Base-by-base conservation (phyloP, 1,140 invertebrate genomes). In the Cyclargus thomasi region DNA sequence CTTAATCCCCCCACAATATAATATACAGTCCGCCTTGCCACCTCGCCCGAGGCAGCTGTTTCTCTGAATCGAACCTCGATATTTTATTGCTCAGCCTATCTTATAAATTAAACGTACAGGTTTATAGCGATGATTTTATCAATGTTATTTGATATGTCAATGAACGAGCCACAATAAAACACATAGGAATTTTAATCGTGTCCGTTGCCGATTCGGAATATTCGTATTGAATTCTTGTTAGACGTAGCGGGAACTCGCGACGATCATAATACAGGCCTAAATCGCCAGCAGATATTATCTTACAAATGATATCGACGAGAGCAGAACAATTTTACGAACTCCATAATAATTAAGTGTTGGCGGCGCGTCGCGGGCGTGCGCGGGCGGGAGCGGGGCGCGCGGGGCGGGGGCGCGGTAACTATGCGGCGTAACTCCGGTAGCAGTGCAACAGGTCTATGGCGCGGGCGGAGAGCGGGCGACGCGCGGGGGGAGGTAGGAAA, bases 361-460 rank as follows among this genome's bases (percentile, higher is more conserved):
- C 55, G 17, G 53, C 67, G 71, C 75, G 74, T 81, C 79, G 81
- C 83, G 84, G 77, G 82, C 81, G 77, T 71, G 76, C 65, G 68
- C 57, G 74, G 63, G 68, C 57, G 70, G 4, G 64, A 6, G 21
- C 47, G 53, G 18, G 71, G 53, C 64, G 39, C 10, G 53, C 39
- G 73, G 70, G 80, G 71, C 29, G 29, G 71, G 66, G 74, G 79
- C 85, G 82, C 84, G 89, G 88, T 91, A 91, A 90, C 86, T 91
- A 91, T 90, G 89, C 87, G 81, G 86, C 85, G 85, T 88, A 88
- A 88, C 86, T 88, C 85, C 85, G 84, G 86, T 85, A 85, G 88
- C 86, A 80, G 80, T 85, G 80, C 81, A 88, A 87, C 86, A 89
- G 84, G 84, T 85, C 83, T 77, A 79, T 70, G 76, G 81, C 69